Conservation (phyloP, 2,113 vertebrate species). For the Syrrhaptes paradoxus region DNA sequence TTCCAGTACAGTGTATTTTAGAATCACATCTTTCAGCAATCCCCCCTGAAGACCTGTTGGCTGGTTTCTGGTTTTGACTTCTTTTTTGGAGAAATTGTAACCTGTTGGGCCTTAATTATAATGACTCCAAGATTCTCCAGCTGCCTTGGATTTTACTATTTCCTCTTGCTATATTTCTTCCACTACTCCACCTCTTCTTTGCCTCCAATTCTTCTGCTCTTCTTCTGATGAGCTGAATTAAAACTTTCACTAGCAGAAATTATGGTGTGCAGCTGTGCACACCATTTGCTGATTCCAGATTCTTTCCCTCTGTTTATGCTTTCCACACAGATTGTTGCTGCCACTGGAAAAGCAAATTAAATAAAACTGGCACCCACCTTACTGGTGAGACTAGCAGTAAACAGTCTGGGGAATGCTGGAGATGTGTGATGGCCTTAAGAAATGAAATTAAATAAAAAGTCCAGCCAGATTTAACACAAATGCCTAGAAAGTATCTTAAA, state of each 20-base stretch:
- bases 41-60: background rate
- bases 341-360: constrained; percentile 71
- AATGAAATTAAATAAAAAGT: constrained; percentile 39
- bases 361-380: constrained; percentile 41
- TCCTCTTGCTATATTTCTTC: constrained; percentile 65
- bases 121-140: constrained; percentile 61
- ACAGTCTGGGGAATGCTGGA: constrained; percentile 52
- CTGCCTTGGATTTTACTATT: constrained; percentile 62
- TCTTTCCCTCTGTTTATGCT: constrained; percentile 56
- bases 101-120: constrained; percentile 57
- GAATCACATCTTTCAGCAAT: background rate
- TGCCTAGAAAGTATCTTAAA: constrained; percentile 52
- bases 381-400: constrained; percentile 41
- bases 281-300: constrained; percentile 56
- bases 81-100: constrained; percentile 31
- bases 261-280: constrained; percentile 69
- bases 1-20: background rate
- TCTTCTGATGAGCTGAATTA: constrained; percentile 62
- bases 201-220: constrained; percentile 51
- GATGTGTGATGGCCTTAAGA: background rate
- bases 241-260: constrained; percentile 59
- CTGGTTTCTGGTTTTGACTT: constrained; percentile 3
- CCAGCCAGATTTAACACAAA: constrained; percentile 42
- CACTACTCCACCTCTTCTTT: constrained; percentile 49
- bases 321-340: constrained; percentile 64